Evolutionary conservation across 2,888 invertebrate species (phyloP).

Genomic region (Drosophila colorata): DNA sequence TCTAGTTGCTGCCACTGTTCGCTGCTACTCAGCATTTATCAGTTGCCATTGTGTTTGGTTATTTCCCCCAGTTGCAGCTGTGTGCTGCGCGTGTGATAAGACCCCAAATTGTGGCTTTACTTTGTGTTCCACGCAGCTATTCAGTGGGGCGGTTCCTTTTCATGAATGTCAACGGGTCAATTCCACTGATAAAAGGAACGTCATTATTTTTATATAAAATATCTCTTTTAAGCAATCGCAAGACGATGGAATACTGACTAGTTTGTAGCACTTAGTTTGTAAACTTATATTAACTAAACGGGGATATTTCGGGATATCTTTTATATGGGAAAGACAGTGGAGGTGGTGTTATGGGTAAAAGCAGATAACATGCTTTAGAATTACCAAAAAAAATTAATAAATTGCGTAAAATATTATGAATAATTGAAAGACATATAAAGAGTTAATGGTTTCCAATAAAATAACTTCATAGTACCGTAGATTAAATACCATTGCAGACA

Average conservation of each 20-base stretch:
- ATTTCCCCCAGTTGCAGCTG: slow-evolving; percentile 40
- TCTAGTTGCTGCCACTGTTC: slow-evolving; percentile 14
- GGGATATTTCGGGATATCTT: too few relatives aligned
- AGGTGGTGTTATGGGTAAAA: too few relatives aligned
- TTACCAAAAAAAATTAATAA: too few relatives aligned
- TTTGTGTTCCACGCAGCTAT: slow-evolving; percentile 15
- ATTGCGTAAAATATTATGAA: too few relatives aligned
- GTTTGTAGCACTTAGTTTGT: too few relatives aligned
- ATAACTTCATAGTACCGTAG: too few relatives aligned
- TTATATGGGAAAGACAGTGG: too few relatives aligned
- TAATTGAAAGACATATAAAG: too few relatives aligned
- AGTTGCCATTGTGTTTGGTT: slow-evolving; percentile 60
- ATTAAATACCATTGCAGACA: too few relatives aligned
- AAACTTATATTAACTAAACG: too few relatives aligned
- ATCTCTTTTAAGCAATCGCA: background rate
- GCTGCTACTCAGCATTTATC: slow-evolving; percentile 57
- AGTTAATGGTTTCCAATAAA: too few relatives aligned
- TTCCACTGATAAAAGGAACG: slow-evolving; percentile 13
- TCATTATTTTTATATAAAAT: slow-evolving; percentile 10
- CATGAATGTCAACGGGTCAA: slow-evolving; percentile 21
- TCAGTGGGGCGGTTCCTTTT: slow-evolving; percentile 22
- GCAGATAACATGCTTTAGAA: too few relatives aligned
- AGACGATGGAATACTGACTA: background rate
- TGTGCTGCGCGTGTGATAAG: slow-evolving; percentile 45
- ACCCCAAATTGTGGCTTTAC: slow-evolving; percentile 43